These are phyloP conservation scores for Danaus melanippus DNA, from an alignment of 1,140 invertebrate species.

Conservation along the genomic window DNA sequence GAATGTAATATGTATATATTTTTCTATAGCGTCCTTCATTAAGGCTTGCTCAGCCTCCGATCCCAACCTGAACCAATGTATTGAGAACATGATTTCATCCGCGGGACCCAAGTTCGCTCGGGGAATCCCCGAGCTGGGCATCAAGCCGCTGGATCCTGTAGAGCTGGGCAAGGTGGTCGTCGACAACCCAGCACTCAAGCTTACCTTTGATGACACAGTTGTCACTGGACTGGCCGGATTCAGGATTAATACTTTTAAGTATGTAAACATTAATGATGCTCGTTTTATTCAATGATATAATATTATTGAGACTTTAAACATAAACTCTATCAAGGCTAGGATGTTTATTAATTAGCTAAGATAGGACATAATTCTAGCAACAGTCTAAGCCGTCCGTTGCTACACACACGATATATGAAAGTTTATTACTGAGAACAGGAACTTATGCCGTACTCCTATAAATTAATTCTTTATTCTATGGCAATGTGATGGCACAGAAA, in stretches of 20 bases:
- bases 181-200: constrained; percentile 52
- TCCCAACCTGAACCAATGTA: constrained; percentile 68
- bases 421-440: too few relatives aligned
- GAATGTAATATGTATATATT: too few relatives aligned
- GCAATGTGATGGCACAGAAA: too few relatives aligned
- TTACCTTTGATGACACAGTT: constrained; percentile 55
- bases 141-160: constrained; percentile 67
- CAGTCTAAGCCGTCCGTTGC: too few relatives aligned
- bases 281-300: too few relatives aligned
- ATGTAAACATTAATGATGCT: constrained; percentile 18
- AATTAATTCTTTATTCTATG: too few relatives aligned
- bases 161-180: constrained; percentile 58
- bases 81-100: constrained; percentile 53
- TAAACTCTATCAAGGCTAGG: too few relatives aligned
- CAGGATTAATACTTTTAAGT: constrained; percentile 58
- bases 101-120: constrained; percentile 60
- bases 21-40: constrained; percentile 69
- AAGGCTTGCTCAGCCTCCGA: constrained; percentile 69
- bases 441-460: too few relatives aligned
- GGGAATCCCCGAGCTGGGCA: constrained; percentile 68
- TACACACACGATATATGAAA: too few relatives aligned
- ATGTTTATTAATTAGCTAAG: too few relatives aligned
- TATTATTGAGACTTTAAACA: too few relatives aligned
- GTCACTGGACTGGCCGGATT: constrained; percentile 51
- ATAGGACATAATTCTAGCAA: too few relatives aligned